Base-by-base conservation (phyloP, 30 jellyfish, hydroid and myxozoan genomes). In the Sanderia malayensis region DNA sequence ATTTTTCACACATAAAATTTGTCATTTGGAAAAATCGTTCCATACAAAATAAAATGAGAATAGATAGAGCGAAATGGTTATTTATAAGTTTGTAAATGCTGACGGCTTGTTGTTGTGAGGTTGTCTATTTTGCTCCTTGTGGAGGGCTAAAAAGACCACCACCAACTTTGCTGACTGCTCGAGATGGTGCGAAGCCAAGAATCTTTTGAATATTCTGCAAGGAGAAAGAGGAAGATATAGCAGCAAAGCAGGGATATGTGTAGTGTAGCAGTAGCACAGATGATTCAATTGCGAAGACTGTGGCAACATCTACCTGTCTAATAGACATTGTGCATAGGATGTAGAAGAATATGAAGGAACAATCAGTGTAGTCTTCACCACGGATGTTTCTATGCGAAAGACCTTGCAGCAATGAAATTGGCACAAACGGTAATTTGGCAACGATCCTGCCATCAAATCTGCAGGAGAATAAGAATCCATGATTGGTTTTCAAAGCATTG, bases 371-470 rank as follows among this genome's bases (percentile, higher is more conserved):
- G 67, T 91, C 96, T 29, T 76, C 93, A 58, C 98, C 98, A 29
- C 98, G 93, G 65, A 91, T 79, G 53, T 91, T 91, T 63, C 98
- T 86, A 61, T 91, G 98, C 0, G 98, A 91, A 15, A 91, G 89
- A 6, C 98, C 98, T 67, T 91, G 98, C 31, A 91, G 79, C 79
- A 90, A 73, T 27, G 98, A 84, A 33, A 91, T 91, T 7, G 98
- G 98, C 10, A 52, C 78, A 46, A 91, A 91, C 17, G 98, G 98
- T 27, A 91, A 67, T 71, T 84, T 91, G 13, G 98, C 98, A 29
- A 91, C 98, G 23, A 91, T 95, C 45, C 98, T 47, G 13, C 98
- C 98, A 91, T 91, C 98, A 84, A 91, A 91, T 53, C 94, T 82
- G 49, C 1, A 32, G 41, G 20, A 28, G 2, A 79, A 52, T 10